Conservation (phyloP, 1,140 invertebrate genomes). For the Holcopasites calliopsidis region DNA sequence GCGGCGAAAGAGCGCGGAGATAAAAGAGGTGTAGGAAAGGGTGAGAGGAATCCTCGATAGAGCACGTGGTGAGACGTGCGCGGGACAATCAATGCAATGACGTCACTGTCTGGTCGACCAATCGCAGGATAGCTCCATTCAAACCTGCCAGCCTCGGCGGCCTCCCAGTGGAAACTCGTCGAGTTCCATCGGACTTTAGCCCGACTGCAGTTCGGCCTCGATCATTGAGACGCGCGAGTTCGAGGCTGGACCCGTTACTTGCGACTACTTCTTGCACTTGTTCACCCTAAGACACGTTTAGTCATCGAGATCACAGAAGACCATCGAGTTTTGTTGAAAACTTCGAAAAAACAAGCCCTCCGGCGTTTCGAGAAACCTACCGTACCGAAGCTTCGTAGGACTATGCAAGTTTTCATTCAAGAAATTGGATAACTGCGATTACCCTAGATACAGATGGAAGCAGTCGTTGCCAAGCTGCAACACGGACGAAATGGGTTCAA, state of each 20-base stretch:
- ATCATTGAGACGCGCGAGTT: conserved; percentile 72
- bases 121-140: conserved; percentile 76
- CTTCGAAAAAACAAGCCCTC: neutral
- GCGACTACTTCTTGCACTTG: conserved; percentile 1
- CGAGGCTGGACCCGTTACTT: conserved; percentile 44
- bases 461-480: too few relatives aligned
- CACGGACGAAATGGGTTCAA: too few relatives aligned
- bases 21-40: neutral
- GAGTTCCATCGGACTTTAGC: conserved; percentile 72
- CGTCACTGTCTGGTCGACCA: conserved; percentile 73
- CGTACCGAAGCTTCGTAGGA: neutral
- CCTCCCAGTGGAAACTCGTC: conserved; percentile 61
- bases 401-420: neutral
- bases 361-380: neutral
- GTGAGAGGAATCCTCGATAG: conserved; percentile 38
- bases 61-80: conserved; percentile 77
- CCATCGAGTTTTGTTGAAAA: neutral
- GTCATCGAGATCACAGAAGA: conserved; percentile 45
- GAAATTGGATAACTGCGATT: neutral
- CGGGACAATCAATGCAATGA: conserved; percentile 79
- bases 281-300: conserved; percentile 22
- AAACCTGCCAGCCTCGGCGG: conserved; percentile 70
- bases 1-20: neutral
- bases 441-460: neutral
- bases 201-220: conserved; percentile 77